phyloP scores from a whole-genome alignment of 2,797 vertebrate genomes.

The Tamandua tetradactyla region DNA sequence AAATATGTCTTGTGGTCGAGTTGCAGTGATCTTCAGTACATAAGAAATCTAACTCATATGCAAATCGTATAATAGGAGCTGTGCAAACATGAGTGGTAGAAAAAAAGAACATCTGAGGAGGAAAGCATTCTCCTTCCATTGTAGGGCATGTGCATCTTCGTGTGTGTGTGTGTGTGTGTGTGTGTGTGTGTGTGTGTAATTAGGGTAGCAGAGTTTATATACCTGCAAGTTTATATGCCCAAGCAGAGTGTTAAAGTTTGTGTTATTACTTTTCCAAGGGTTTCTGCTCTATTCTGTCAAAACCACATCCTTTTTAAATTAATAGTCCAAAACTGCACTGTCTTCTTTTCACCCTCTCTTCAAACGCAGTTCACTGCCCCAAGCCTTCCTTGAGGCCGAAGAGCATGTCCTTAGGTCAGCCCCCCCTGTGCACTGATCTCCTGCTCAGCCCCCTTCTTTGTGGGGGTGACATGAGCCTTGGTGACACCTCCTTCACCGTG shows the following conservation, averaged over 20 bases:
- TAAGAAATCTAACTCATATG: conserved; percentile 31
- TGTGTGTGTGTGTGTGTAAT: neutral
- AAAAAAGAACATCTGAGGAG: conserved; percentile 26
- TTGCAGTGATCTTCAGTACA: conserved; percentile 53
- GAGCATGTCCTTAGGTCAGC: accelerated
- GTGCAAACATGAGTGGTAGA: conserved; percentile 26
- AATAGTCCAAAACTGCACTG: neutral
- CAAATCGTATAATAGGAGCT: neutral
- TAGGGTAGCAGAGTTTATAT: neutral
- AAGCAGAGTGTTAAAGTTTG: conserved; percentile 48
- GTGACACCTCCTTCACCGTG: neutral
- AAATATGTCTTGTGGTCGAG: neutral
- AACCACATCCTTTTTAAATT: neutral
- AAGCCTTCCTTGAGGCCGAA: neutral
- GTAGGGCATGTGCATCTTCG: neutral
- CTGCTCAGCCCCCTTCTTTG: neutral
- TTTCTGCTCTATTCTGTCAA: neutral
- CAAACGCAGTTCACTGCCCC: neutral
- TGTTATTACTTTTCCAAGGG: neutral
- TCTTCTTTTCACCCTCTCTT: neutral
- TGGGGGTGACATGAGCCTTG: accelerated
- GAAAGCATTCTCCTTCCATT: neutral
- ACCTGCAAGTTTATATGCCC: neutral
- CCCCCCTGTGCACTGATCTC: neutral
- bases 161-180: neutral